Evolutionary conservation across 2,113 vertebrate genomes (phyloP).

Genomic region (Orthonyx spaldingii): DNA sequence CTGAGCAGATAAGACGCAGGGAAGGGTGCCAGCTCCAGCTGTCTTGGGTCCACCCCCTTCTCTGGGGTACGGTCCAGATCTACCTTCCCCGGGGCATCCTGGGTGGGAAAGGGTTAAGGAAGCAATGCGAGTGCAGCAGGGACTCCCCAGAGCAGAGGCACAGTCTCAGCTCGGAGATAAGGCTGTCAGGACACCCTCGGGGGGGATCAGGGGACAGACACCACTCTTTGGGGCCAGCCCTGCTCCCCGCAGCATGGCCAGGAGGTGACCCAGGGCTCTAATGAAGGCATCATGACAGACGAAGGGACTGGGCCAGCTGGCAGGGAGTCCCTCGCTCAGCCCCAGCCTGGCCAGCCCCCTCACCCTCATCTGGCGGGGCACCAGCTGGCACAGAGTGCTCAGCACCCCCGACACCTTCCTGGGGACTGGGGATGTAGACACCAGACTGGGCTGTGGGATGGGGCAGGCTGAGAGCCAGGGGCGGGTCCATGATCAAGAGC

Average conservation of each 20-base stretch:
- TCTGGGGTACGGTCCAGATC: neutral
- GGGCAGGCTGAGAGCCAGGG: neutral
- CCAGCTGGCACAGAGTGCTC: neutral
- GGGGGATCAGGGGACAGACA: rapidly evolving
- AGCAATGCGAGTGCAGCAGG: neutral
- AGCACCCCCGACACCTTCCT: neutral
- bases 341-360: neutral
- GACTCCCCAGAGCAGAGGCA: neutral
- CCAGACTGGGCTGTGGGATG: neutral
- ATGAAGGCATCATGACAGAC: neutral
- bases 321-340: neutral
- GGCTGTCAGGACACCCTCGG: neutral
- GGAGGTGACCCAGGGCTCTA: neutral
- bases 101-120: neutral
- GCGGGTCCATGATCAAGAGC: neutral
- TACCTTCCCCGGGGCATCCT: neutral
- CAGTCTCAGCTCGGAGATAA: neutral
- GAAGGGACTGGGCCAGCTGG: neutral
- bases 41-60: too few species aligned
- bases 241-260: neutral
- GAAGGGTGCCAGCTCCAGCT: neutral
- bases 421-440: rapidly evolving
- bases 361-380: neutral
- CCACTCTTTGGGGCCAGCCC: neutral
- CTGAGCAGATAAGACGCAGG: neutral